A percentile compares a stretch with the other conserved stretches of the same genome.
phyloP scores from a whole-genome alignment of 2,113 vertebrate species.

The Crotalus tigris region DNA sequence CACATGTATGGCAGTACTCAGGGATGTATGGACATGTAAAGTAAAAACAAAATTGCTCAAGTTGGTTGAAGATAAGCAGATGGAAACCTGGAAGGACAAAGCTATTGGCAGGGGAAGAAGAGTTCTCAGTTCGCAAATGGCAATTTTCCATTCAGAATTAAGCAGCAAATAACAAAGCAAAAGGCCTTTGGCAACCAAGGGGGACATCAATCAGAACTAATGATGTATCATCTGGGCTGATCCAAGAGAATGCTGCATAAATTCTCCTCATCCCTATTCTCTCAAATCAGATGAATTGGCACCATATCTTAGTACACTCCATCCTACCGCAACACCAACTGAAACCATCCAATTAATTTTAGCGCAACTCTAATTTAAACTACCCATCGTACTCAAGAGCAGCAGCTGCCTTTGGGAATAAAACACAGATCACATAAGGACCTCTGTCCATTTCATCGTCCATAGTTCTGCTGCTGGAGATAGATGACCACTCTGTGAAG shows the following conservation, averaged over 20 bases:
- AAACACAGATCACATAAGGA: neutral
- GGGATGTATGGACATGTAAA: neutral
- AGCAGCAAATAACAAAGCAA: neutral
- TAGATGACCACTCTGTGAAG: neutral
- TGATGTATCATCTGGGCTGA: neutral
- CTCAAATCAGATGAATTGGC: neutral
- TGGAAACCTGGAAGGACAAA: constrained; percentile 2
- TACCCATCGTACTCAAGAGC: neutral
- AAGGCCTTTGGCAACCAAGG: neutral
- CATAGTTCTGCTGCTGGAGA: neutral
- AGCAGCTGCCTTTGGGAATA: neutral
- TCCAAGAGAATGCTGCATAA: too few species aligned
- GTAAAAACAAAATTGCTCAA: neutral
- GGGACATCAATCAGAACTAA: neutral
- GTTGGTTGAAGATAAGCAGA: constrained; percentile 12
- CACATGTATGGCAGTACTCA: neutral
- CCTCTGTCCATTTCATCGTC: neutral
- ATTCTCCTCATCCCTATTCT: neutral
- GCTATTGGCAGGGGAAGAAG: neutral
- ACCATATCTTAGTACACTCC: neutral
- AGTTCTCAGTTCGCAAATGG: neutral
- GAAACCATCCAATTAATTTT: neutral
- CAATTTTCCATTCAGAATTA: neutral
- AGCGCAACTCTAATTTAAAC: neutral
- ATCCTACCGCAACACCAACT: neutral